Conservation (phyloP, 2,888 invertebrate genomes). For the Steinernema scapterisci region DNA sequence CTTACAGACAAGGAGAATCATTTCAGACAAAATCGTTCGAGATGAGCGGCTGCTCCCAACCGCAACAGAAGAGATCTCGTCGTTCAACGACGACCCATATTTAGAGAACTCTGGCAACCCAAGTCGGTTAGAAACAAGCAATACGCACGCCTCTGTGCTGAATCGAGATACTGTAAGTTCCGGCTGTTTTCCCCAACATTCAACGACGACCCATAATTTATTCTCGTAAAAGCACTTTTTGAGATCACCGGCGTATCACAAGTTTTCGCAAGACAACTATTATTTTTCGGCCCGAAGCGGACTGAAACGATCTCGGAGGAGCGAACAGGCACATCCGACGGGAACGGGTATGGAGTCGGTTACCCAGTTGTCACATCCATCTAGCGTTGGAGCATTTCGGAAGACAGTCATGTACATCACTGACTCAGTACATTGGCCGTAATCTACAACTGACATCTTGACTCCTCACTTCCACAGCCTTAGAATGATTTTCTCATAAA, state of each 20-base stretch:
- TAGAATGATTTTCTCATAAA: too few relatives aligned
- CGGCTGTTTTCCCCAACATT: too few relatives aligned
- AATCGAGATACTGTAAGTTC: too few relatives aligned
- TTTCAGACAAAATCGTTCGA: too few relatives aligned
- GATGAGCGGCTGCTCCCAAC: too few relatives aligned
- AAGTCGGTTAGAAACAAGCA: too few relatives aligned
- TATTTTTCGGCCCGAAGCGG: constrained; percentile 8
- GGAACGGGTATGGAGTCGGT: constrained; percentile 3
- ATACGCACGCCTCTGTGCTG: too few relatives aligned
- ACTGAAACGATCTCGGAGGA: constrained; percentile 10
- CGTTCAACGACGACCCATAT: too few relatives aligned
- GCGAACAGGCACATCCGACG: constrained; percentile 3
- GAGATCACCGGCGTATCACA: constrained; percentile 19
- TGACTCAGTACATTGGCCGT: neutral
- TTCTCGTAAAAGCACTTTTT: constrained; percentile 1
- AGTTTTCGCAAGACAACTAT: neutral
- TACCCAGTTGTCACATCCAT: constrained; percentile 22
- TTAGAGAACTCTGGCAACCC: too few relatives aligned
- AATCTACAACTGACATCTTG: constrained; percentile 5
- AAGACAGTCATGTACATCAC: constrained; percentile 4
- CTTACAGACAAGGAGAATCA: too few relatives aligned
- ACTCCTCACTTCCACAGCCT: too few relatives aligned
- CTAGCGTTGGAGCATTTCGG: constrained; percentile 6
- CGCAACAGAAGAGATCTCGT: too few relatives aligned
- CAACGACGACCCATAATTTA: neutral